Evolutionary conservation across 2,888 invertebrate species (phyloP).

Genomic region (Cephalotes varians): DNA sequence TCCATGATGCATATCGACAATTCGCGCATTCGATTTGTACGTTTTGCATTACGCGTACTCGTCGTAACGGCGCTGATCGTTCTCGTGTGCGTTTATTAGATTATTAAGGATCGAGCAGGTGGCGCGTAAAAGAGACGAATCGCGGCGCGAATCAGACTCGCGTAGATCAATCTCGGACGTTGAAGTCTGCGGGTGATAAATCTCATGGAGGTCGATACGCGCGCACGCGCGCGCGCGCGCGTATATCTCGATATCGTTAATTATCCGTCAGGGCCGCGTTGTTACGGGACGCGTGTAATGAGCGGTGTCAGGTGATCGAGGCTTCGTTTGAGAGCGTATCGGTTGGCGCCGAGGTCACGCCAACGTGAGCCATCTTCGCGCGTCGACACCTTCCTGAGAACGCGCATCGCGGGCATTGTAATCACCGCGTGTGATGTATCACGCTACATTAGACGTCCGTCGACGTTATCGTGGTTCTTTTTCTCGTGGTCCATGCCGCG

Average conservation of each 20-base stretch:
- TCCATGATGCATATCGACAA: constrained; percentile 48
- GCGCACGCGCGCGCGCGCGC: constrained; percentile 5
- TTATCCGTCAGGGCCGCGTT: constrained; percentile 66
- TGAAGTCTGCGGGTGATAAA: constrained; percentile 38
- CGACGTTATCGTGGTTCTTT: constrained; percentile 7
- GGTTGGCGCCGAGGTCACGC: constrained; percentile 71
- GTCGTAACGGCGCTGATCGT: constrained; percentile 24
- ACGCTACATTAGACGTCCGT: constrained; percentile 42
- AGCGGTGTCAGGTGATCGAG: constrained; percentile 77
- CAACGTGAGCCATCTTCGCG: constrained; percentile 63
- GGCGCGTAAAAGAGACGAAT: background rate
- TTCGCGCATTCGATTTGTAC: constrained; percentile 32
- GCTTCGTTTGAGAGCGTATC: constrained; percentile 73
- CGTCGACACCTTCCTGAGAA: constrained; percentile 65
- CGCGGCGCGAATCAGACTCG: constrained; percentile 10
- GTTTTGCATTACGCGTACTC: constrained; percentile 27
- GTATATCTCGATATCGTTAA: constrained; percentile 71
- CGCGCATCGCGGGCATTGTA: constrained; percentile 61
- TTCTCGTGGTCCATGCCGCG: constrained; percentile 17
- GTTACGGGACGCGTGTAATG: constrained; percentile 72
- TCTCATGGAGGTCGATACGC: constrained; percentile 46
- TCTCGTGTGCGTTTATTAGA: constrained; percentile 33
- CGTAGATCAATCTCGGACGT: constrained; percentile 37
- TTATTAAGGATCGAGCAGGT: constrained; percentile 23
- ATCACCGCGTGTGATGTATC: constrained; percentile 46